Conservation (phyloP, 2,113 vertebrate genomes). For the Lasiurus borealis region DNA sequence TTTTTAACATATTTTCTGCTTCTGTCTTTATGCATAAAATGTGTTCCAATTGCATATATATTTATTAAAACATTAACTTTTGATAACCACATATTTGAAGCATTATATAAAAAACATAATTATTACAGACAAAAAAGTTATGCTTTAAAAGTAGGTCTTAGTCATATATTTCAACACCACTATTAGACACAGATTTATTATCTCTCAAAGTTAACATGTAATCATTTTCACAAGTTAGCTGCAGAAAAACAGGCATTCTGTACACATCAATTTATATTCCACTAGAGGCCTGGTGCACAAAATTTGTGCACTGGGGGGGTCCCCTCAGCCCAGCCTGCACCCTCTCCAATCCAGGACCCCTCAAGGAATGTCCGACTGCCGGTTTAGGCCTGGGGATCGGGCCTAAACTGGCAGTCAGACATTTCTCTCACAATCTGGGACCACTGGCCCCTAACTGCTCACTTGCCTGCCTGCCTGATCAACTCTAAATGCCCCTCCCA, state of each 20-base stretch:
- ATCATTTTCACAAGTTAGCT: not conserved
- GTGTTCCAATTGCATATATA: slow-evolving; percentile 28
- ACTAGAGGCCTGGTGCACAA: too few relatives aligned
- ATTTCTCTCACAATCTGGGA: too few relatives aligned
- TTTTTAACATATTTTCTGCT: slow-evolving; percentile 34
- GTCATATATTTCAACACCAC: not conserved
- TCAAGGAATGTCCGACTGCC: too few relatives aligned
- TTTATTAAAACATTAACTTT: slow-evolving; percentile 59
- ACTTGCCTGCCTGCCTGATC: too few relatives aligned
- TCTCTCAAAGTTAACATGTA: slow-evolving; percentile 9
- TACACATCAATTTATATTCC: not conserved
- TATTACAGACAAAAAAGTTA: not conserved
- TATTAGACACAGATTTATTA: not conserved
- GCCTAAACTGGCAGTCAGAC: too few relatives aligned
- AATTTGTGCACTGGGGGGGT: too few relatives aligned
- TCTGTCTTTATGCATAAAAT: slow-evolving; percentile 33
- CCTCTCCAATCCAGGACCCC: too few relatives aligned
- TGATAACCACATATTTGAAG: slow-evolving; percentile 35
- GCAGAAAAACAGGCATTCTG: not conserved
- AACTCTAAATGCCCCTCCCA: too few relatives aligned
- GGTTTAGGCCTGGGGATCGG: too few relatives aligned
- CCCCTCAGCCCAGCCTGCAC: too few relatives aligned
- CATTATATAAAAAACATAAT: slow-evolving; percentile 23
- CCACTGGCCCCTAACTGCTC: too few relatives aligned
- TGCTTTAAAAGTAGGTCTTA: not conserved